Conservation (phyloP, 1,140 invertebrate genomes). For the Drosophila burlai region DNA sequence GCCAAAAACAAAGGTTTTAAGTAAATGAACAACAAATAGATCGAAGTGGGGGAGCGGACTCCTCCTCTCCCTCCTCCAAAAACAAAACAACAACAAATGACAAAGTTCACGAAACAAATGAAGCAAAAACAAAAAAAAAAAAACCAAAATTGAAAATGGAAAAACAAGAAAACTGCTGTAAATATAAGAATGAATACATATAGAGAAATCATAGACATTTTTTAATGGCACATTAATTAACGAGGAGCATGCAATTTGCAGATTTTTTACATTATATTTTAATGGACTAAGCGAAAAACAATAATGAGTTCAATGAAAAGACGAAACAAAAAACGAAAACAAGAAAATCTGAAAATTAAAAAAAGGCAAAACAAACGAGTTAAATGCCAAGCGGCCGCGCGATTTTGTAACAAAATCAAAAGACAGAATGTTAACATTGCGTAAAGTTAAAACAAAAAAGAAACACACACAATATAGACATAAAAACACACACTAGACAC, state of each 20-base stretch:
- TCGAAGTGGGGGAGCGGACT: conserved; percentile 27
- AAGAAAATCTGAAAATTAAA: conserved; percentile 8
- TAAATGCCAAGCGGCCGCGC: conserved; percentile 53
- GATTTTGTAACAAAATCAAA: conserved; percentile 82
- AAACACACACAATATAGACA: conserved; percentile 9
- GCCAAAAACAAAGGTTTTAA: conserved; percentile 85
- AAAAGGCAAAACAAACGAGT: conserved; percentile 32
- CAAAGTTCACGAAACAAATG: conserved; percentile 17
- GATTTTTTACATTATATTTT: conserved; percentile 82
- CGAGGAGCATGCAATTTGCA: conserved; percentile 73
- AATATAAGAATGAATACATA: conserved; percentile 84
- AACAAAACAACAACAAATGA: conserved; percentile 21
- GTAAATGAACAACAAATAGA: conserved; percentile 65
- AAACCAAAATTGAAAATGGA: conserved; percentile 38
- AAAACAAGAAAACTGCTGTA: conserved; percentile 70
- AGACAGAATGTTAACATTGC: conserved; percentile 81
- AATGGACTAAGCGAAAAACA: conserved; percentile 59
- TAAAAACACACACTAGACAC: conserved; percentile 19
- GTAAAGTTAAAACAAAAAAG: conserved; percentile 56
- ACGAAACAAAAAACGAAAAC: conserved; percentile 24
- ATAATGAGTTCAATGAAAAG: conserved; percentile 53
- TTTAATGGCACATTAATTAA: conserved; percentile 82
- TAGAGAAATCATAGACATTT: conserved; percentile 80
- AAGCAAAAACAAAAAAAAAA: conserved; percentile 16
- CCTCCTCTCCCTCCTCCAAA: conserved; percentile 7